A percentile compares a stretch with the other conserved stretches of the same genome.
phyloP scores from a whole-genome alignment of 1,140 invertebrate genomes.

The Scylla paramamosain region DNA sequence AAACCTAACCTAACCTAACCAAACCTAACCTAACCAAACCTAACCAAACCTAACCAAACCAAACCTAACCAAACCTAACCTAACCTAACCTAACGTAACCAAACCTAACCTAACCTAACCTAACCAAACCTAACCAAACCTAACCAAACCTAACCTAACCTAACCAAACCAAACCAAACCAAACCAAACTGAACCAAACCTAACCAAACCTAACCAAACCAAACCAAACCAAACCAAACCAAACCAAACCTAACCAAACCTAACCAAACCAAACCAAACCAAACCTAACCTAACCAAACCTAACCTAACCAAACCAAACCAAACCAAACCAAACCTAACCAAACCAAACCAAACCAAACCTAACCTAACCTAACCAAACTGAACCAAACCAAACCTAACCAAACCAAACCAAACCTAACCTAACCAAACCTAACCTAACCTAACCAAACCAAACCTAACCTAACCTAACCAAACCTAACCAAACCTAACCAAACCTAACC shows the following conservation, averaged over 20 bases:
- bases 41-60: conserved; percentile 51
- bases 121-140: conserved; percentile 54
- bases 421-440: conserved; percentile 37
- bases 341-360: conserved; percentile 53
- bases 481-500: conserved; percentile 43
- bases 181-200: conserved; percentile 56
- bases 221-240: conserved; percentile 44
- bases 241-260: conserved; percentile 40
- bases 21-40: conserved; percentile 49
- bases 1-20: conserved; percentile 45
- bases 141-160: conserved; percentile 57
- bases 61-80: conserved; percentile 54
- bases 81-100: conserved; percentile 50
- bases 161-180: conserved; percentile 53
- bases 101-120: conserved; percentile 44
- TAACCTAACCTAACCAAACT: conserved; percentile 4
- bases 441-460: background rate
- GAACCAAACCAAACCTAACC: conserved; percentile 43
- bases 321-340: conserved; percentile 34
- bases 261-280: conserved; percentile 28
- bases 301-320: conserved; percentile 37
- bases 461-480: conserved; percentile 36
- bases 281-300: conserved; percentile 41
- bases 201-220: conserved; percentile 31
- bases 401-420: conserved; percentile 40